Conservation (phyloP, 2,888 invertebrate species). For the Drosophila colorata region DNA sequence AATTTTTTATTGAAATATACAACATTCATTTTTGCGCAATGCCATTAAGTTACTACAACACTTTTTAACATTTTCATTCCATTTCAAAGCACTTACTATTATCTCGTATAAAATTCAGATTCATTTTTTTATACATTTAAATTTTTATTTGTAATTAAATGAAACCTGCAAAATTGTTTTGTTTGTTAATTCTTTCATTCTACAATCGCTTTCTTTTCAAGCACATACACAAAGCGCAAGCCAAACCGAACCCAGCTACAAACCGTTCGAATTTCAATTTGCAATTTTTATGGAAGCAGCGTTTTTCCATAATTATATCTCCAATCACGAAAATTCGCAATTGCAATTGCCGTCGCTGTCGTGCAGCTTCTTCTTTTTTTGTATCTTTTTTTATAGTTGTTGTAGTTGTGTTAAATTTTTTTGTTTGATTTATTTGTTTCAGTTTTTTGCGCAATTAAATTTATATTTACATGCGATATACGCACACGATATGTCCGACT, state of each 20-base stretch:
- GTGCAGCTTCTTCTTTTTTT: neutral
- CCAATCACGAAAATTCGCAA: conserved; percentile 39
- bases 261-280: conserved; percentile 59
- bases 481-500: conserved; percentile 45
- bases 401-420: conserved; percentile 5
- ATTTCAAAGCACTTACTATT: neutral
- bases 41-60: too few species aligned
- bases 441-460: conserved; percentile 74
- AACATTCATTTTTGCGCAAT: too few species aligned
- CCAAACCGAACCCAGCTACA: conserved; percentile 1
- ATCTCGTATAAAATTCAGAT: neutral
- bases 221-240: conserved; percentile 6
- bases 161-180: neutral
- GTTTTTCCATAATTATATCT: conserved; percentile 61
- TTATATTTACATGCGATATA: conserved; percentile 67
- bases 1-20: too few species aligned
- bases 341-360: conserved; percentile 15
- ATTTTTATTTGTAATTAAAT: neutral
- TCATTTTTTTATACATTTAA: neutral
- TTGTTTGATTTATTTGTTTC: conserved; percentile 49
- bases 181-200: conserved; percentile 12
- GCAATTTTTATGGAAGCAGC: conserved; percentile 54
- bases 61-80: neutral
- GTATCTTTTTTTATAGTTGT: conserved; percentile 5
- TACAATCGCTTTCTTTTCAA: conserved; percentile 5